Evolutionary conservation across 2,888 invertebrate genomes (phyloP), one percentile per base, ranked within the genome.

Genomic region (Hemicrepidius hirtus): DNA sequence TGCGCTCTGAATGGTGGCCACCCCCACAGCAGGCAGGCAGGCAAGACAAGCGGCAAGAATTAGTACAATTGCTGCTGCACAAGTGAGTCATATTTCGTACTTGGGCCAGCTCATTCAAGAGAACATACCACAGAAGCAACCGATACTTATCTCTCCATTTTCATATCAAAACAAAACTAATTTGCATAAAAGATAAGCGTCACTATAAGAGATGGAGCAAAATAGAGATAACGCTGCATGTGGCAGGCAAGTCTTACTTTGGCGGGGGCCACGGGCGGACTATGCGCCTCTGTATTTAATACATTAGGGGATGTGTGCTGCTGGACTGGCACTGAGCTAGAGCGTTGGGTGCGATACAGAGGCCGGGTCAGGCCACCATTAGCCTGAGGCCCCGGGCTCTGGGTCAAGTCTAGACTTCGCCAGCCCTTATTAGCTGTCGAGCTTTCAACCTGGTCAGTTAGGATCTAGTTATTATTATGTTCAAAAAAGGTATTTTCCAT

Each of bases 281-380:
- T 83, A 77, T 80, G 75, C 67, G 74, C 76, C 71, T 75, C 75
- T 67, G 71, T 73, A 70, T 75, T 78, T 75, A 77, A 63, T 64
- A 73, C 72, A 69, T 76, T 76, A 76, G 67, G 65, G 75, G 79
- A 75, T 41, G 80, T 77, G 68, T 78, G 85, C 82, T 85, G 84
- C 80, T 84, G 85, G 75, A 85, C 85, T 59, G 92, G 91, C 87
- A 92, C 90, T 55, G 91, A 91, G 81, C 90, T 90, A 84, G 91
- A 91, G 74, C 91, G 88, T 84, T 90, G 90, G 60, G 90, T 90
- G 83, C 91, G 89, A 85, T 89, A 90, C 79, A 88, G 86, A 78
- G 90, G 88, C 80, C 89, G 85, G 79, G 86, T 84, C 75, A 88
- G 84, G 78, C 78, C 81, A 69, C 82, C 82, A 79, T 81, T 82